Conservation (phyloP, 1,140 invertebrate species). For the Leptinotarsa defecta region DNA sequence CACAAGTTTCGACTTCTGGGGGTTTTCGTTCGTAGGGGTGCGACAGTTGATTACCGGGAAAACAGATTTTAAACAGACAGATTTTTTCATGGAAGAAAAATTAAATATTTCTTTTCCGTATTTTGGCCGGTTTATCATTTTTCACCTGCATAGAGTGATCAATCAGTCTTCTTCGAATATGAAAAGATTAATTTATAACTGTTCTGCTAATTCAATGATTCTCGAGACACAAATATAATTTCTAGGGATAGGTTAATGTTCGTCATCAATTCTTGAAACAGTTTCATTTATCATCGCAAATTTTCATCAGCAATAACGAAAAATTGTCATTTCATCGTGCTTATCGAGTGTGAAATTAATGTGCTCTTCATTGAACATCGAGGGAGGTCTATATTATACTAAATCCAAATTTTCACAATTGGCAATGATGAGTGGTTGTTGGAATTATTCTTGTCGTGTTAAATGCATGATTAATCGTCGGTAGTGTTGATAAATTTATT, state of each 20-base stretch:
- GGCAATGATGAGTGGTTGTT: constrained; percentile 20
- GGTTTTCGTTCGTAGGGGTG: no score
- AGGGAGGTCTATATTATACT: constrained; percentile 8
- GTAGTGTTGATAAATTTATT: constrained; percentile 27
- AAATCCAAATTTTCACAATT: constrained; percentile 23
- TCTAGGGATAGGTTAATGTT: neutral
- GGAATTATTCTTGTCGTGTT: constrained; percentile 25
- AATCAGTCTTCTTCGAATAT: no score
- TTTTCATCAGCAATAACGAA: neutral
- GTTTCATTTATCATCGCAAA: neutral
- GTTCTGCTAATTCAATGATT: no score
- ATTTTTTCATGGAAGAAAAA: no score
- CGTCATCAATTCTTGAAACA: neutral
- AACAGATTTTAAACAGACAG: no score
- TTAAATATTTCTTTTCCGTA: no score
- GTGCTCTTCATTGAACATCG: neutral
- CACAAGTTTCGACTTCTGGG: no score
- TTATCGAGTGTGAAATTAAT: constrained; percentile 6
- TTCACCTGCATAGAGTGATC: no score
- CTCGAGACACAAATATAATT: no score
- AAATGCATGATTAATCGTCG: constrained; percentile 26
- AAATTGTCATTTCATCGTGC: constrained; percentile 3
- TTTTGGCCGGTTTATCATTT: no score
- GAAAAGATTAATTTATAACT: no score
- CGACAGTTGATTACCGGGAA: no score